Base-by-base conservation (phyloP, 1,140 invertebrate genomes). In the Cydia pomonella region DNA sequence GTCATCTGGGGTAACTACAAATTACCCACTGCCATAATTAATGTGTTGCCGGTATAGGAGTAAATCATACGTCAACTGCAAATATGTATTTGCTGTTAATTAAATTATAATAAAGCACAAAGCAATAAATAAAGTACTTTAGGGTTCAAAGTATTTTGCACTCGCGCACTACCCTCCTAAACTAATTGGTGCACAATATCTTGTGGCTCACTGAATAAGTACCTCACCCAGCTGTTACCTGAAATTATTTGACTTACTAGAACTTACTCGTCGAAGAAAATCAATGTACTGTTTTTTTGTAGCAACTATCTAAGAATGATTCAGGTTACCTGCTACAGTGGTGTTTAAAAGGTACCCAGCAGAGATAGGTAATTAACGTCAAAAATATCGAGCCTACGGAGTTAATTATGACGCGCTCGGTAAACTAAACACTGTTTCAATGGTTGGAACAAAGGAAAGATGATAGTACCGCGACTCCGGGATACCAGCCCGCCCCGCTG, bases 1-100 rank as follows among this genome's bases (percentile, higher is more conserved):
- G 80, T 86, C 80, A 82, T 82, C 79, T 75, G 74, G 74, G 75
- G 76, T 76, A 84, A 82, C 75, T 83, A 76, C 76, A 75, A 79
- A 80, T 86, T 79, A 82, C 76, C 53, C 41, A 72, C 62, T 72
- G 63, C 33, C 33, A 10, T 69, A 69, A 69, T 69, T 69, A 69
- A 69, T 69, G 64, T 69, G 27, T 12, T 59, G 29, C 64, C 10
- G n/a, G 64, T n/a, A 69, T 21, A 16, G 0, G 16, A 69, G 64
- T 69, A 69, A 69, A 69, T 41, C 64, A 41, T 33, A 69, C 27
- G 29, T 38, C 27, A n/a, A 69, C 27, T 38, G 27, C 23, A 16
- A 18, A 50, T 64, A 12, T 38, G 29, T 69, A 41, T 69, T 69
- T 38, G 64, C 21, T n/a, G 21, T 59, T n/a, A n/a, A 69, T 18